Base-by-base conservation (phyloP, 2,113 vertebrate species). In the Leucopternis melanops region DNA sequence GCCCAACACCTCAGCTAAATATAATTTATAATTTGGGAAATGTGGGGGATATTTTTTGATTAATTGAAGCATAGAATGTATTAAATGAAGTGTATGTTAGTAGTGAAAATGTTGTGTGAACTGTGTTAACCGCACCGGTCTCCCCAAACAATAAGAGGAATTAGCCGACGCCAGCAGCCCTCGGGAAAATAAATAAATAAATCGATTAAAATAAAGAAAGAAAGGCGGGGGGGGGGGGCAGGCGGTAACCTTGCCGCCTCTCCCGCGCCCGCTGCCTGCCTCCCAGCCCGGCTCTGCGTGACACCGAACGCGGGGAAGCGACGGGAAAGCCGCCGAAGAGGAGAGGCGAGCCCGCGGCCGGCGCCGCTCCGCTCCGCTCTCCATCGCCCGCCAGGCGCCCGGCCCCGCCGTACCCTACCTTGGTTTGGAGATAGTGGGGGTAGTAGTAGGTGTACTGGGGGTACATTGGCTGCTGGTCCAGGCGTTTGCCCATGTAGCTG, bases 401-500 rank as follows among this genome's bases (percentile, higher is more conserved):
- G 95, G 95, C 88, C 69, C 86, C 67, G 80, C 92, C 95, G 94
- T 70, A 40, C 95, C 98, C 81, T 99, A 99, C 99, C 99, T 99
- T 99, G 98, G 99, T 99, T 98, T 99, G 99, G 97, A 99, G 99
- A 98, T 99, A 99, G 98, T 99, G 99, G 98, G 99, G 99, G 97
- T 99, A 99, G 98, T 99, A 99, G 98, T 99, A 99, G 97, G 99
- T 99, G 99, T 99, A 99, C 99, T 99, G 99, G 97, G 99, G 99
- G 99, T 99, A 99, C 99, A 99, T 99, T 99, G 98, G 99, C 97
- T 99, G 99, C 98, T 99, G 99, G 97, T 99, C 99, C 99, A 99
- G 98, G 98, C 99, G 99, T 99, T 99, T 99, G 99, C 99, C 99
- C 99, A 99, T 99, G 99, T 99, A 99, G 99, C 99, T 99, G 99